Conservation (phyloP, 2,888 invertebrate species). For the Nemotelus pantherinus region DNA sequence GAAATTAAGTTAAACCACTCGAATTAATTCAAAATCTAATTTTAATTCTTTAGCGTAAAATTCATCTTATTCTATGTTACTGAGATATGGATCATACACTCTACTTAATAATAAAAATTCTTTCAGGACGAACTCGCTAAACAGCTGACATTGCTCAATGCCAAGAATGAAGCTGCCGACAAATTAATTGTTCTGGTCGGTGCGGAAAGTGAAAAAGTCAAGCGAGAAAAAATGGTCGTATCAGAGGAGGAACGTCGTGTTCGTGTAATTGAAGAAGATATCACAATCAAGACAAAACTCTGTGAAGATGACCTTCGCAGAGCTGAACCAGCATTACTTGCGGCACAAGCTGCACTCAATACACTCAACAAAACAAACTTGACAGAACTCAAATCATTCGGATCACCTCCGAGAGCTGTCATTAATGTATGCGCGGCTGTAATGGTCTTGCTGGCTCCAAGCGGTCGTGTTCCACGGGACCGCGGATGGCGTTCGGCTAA, state of each 20-base stretch:
- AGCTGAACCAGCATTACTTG: constrained; percentile 90
- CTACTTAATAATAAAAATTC: no score
- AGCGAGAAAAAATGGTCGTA: constrained; percentile 83
- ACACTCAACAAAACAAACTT: constrained; percentile 95
- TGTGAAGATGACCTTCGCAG: constrained; percentile 91
- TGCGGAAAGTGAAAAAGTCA: constrained; percentile 91
- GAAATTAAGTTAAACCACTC: no score
- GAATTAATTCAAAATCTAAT: no score
- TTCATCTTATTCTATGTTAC: no score
- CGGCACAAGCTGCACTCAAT: constrained; percentile 81
- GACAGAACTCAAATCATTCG: constrained; percentile 94
- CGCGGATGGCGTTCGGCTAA: constrained; percentile 94
- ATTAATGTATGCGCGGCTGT: constrained; percentile 89
- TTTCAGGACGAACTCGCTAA: constrained; percentile 66
- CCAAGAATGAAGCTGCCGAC: constrained; percentile 92
- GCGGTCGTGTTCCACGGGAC: constrained; percentile 90
- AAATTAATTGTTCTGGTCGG: constrained; percentile 88
- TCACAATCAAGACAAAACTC: constrained; percentile 84
- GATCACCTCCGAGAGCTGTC: constrained; percentile 91
- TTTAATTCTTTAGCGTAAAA: no score
- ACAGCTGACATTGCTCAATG: constrained; percentile 85
- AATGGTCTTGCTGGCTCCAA: constrained; percentile 82
- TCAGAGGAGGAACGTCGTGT: constrained; percentile 92
- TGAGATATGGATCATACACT: no score
- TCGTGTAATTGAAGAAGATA: constrained; percentile 88